phyloP scores from a whole-genome alignment of 2,888 invertebrate genomes.

The Lithophane ornitopus region DNA sequence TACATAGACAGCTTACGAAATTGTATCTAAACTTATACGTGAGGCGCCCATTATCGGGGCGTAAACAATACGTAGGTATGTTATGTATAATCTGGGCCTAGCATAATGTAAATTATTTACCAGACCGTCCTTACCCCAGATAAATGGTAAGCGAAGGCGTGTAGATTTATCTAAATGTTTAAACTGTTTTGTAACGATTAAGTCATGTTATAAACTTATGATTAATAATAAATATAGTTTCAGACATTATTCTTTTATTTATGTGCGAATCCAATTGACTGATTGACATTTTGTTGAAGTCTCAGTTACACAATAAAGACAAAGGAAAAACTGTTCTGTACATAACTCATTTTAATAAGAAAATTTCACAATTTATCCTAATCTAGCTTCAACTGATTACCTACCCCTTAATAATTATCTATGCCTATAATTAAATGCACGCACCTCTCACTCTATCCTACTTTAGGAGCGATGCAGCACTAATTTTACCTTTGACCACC shows the following conservation, averaged over 20 bases:
- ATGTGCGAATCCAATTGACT: constrained; percentile 26
- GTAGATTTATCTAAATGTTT: constrained; percentile 87
- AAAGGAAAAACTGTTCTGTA: constrained; percentile 44
- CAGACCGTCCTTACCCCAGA: constrained; percentile 89
- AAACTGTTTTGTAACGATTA: constrained; percentile 89
- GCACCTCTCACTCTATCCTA: not conserved
- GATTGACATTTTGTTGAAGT: constrained; percentile 25
- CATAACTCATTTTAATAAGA: constrained; percentile 52
- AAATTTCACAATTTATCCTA: constrained; percentile 56
- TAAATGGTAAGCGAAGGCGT: constrained; percentile 86
- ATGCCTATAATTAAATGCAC: constrained; percentile 32
- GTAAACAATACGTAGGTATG: constrained; percentile 56
- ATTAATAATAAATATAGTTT: constrained; percentile 90
- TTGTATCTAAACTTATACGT: constrained; percentile 59
- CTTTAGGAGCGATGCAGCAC: constrained; percentile 5
- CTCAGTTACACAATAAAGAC: constrained; percentile 10
- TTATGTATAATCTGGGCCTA: constrained; percentile 85
- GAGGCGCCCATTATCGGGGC: constrained; percentile 46
- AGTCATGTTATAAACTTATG: constrained; percentile 90
- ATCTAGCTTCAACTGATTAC: constrained; percentile 48
- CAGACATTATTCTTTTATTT: constrained; percentile 77
- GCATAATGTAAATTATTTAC: constrained; percentile 87
- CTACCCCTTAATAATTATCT: constrained; percentile 32
- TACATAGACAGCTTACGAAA: constrained; percentile 70
- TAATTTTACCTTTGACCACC: not conserved